phyloP scores from a whole-genome alignment of 2,113 vertebrate species.

The Mungos mungo region DNA sequence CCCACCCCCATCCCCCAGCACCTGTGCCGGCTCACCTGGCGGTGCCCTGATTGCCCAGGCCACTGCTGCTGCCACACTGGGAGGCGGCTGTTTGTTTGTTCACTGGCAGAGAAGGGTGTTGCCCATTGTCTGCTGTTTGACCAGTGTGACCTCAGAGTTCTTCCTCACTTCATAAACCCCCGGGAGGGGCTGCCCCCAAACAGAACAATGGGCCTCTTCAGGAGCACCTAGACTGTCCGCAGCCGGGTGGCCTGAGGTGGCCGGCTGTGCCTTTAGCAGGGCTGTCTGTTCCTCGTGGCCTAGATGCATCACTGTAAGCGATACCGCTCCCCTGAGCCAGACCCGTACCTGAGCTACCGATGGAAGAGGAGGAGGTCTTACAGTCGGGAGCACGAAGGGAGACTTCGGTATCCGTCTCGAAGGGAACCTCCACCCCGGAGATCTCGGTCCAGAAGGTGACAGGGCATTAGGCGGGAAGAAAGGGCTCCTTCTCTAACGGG shows the following conservation, averaged over 20 bases:
- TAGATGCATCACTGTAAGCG: constrained; percentile 88
- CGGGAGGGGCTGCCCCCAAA: constrained; percentile 46
- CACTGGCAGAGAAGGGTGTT: constrained; percentile 4
- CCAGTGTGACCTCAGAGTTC: constrained; percentile 76
- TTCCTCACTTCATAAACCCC: constrained; percentile 71
- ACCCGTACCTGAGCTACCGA: constrained; percentile 80
- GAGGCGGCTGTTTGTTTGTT: constrained; percentile 47
- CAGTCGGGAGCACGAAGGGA: constrained; percentile 83
- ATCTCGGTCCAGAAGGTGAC: constrained; percentile 85
- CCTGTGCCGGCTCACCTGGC: not conserved
- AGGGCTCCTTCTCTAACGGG: not conserved
- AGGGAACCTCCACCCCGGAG: constrained; percentile 79
- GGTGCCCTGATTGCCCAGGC: not conserved
- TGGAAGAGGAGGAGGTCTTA: constrained; percentile 86
- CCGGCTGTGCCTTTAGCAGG: not conserved
- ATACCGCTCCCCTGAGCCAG: constrained; percentile 85
- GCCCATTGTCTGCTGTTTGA: constrained; percentile 49
- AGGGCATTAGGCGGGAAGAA: not conserved
- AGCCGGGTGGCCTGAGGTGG: not conserved
- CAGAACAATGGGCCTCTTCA: constrained; percentile 60
- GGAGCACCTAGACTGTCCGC: not conserved
- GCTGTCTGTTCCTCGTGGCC: not conserved
- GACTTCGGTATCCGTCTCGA: constrained; percentile 80
- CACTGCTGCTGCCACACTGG: not conserved
- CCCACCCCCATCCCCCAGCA: no score